These are phyloP conservation scores for Dendrolimus houi DNA, from an alignment of 2,888 invertebrate species.

Conservation along the genomic window DNA sequence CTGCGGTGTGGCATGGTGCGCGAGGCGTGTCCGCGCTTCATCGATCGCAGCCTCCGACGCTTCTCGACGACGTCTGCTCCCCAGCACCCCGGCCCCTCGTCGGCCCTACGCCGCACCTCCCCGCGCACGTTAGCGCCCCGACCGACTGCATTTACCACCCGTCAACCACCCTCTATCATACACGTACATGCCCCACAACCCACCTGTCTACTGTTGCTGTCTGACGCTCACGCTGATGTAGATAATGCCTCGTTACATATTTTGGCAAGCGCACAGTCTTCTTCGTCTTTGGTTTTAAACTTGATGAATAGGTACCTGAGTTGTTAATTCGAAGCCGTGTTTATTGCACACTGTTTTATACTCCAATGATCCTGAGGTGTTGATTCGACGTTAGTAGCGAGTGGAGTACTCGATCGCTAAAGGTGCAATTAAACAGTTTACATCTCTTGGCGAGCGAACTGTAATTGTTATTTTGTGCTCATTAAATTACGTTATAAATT, in stretches of 20 bases:
- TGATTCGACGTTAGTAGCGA: slow-evolving; percentile 43
- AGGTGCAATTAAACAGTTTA: slow-evolving; percentile 62
- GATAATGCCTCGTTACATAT: slow-evolving; percentile 28
- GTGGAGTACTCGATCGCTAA: slow-evolving; percentile 35
- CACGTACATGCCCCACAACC: slow-evolving; percentile 29
- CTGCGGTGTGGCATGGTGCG: slow-evolving; percentile 45
- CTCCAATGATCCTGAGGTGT: slow-evolving; percentile 44
- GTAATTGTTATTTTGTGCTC: slow-evolving; percentile 62
- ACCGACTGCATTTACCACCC: slow-evolving; percentile 75
- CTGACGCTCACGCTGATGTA: slow-evolving; percentile 28
- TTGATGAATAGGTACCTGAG: slow-evolving; percentile 15
- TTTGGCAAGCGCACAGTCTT: slow-evolving; percentile 25
- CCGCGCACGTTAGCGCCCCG: slow-evolving; percentile 70
- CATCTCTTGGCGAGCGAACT: slow-evolving; percentile 59
- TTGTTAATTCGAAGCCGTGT: slow-evolving; percentile 22
- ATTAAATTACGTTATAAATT: slow-evolving; percentile 67
- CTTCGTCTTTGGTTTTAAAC: slow-evolving; percentile 18
- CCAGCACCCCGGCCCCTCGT: slow-evolving; percentile 26
- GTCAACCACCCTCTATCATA: slow-evolving; percentile 40
- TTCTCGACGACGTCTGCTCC: slow-evolving; percentile 70
- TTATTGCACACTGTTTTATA: slow-evolving; percentile 33
- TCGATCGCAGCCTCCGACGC: slow-evolving; percentile 74
- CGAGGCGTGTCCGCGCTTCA: slow-evolving; percentile 76
- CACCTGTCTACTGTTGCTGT: slow-evolving; percentile 51
- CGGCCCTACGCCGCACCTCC: slow-evolving; percentile 20